Base-by-base conservation (phyloP, 2,888 invertebrate species). In the Amphipoea oculea region DNA sequence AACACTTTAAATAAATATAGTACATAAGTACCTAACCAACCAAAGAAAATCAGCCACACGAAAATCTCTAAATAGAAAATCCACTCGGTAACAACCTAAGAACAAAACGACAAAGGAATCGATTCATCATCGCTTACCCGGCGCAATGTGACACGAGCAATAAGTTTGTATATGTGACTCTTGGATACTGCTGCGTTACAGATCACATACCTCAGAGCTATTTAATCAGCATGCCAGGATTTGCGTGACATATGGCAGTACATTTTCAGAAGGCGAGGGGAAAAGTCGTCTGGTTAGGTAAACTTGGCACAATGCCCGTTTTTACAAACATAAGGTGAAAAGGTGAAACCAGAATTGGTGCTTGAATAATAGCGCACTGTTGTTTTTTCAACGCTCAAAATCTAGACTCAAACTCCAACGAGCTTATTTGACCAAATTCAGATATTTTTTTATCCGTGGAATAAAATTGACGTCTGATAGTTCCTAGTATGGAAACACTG, bases 151-250 rank as follows among this genome's bases (percentile, higher is more conserved):
- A 63, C 48, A 68, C 12, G 40, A 86, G 70, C 77, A 73, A 80
- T 45, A 68, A 66, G 66, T 66, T 80, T 51, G 65, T 66, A n/a
- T 42, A 85, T 79, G 75, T 85, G 85, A 79, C 85, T 79, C 74
- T 78, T 68, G 57, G n/a, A 51, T 78, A 40, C 67, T 36, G 42
- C 36, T 65, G 68, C 69, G 57, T 70, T 66, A 60, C 83, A 74
- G 76, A 79, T 80, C 86, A 86, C 72, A 86, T 86, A 80, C 40
- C 63, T 86, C 4, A 0, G 23, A 82, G 45, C 66, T 79, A 82
- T 82, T 65, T 82, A 54, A 60, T 60, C 74, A 71, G 70, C 63
- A 65, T 79, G 60, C 63, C 76, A 76, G 69, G 48, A 81, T 63
- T 76, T 72, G 11, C 9, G 0, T 1, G 68, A 29, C 67, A 36